A percentile compares a stretch with the other conserved stretches of the same genome.
Evolutionary conservation across 2,797 vertebrate species (phyloP).

Genomic region (Neosilurus hyrtlii): DNA sequence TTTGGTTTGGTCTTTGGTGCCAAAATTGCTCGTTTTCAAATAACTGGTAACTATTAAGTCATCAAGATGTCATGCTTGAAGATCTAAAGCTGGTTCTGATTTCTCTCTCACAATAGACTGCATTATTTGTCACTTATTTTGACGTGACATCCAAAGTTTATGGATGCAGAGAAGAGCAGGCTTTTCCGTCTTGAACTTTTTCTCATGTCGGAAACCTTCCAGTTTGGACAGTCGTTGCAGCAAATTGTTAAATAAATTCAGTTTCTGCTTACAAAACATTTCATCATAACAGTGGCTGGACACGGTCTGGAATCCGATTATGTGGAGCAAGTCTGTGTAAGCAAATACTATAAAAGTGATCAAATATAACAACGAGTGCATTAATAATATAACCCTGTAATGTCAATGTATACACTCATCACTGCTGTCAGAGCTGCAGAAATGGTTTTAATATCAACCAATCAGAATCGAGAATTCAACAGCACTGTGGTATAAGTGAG

Average conservation of each 20-base stretch:
- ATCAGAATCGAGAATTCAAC: neutral
- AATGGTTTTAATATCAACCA: too few species aligned
- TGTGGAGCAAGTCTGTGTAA: too few species aligned
- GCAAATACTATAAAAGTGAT: too few species aligned
- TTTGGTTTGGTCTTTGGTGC: neutral
- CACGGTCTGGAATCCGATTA: neutral
- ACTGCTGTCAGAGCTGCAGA: too few species aligned
- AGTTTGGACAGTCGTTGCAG: neutral
- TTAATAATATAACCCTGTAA: too few species aligned
- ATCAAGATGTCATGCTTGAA: neutral
- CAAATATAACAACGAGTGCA: too few species aligned
- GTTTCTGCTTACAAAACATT: too few species aligned
- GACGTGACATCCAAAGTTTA: neutral
- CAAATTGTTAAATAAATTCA: neutral
- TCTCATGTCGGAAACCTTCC: neutral
- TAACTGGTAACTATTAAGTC: neutral
- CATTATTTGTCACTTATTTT: neutral
- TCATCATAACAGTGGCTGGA: neutral
- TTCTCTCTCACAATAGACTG: neutral
- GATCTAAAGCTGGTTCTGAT: conserved; percentile 6
- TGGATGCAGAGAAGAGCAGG: neutral
- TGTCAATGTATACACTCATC: too few species aligned
- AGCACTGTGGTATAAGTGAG: neutral
- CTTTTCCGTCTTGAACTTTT: neutral
- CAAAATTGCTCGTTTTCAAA: neutral